Percentiles rank a stretch among this genome's conserved stretches.
phyloP scores from a whole-genome alignment of 2,797 vertebrate genomes.

The Xyrichtys novacula region DNA sequence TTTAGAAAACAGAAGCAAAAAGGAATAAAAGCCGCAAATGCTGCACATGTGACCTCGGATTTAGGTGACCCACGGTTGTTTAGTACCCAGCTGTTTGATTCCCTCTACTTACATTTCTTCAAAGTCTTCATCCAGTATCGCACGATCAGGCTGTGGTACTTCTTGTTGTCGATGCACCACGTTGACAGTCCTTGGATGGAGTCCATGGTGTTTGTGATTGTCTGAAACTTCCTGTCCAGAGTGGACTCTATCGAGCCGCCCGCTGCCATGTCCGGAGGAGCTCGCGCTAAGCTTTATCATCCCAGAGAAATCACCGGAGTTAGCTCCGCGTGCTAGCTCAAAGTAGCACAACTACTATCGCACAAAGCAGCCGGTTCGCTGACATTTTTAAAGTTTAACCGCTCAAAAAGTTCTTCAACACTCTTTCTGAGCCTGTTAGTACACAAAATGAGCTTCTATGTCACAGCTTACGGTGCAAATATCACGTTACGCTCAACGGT shows the following conservation, averaged over 20 bases:
- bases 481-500: constrained; percentile 45
- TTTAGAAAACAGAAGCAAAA: too few relatives aligned
- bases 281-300: constrained; percentile 42
- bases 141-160: constrained; percentile 92
- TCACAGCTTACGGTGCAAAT: background rate
- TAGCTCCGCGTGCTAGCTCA: constrained; percentile 69
- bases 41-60: too few relatives aligned
- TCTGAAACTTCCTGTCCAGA: constrained; percentile 89
- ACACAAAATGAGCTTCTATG: background rate
- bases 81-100: too few relatives aligned
- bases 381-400: background rate
- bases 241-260: constrained; percentile 88
- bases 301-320: constrained; percentile 43
- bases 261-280: constrained; percentile 87
- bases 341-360: constrained; percentile 25
- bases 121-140: constrained; percentile 94
- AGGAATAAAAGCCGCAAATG: too few relatives aligned
- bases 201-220: constrained; percentile 94
- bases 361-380: constrained; percentile 1
- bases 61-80: too few relatives aligned
- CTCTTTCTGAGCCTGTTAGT: background rate
- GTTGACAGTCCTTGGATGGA: constrained; percentile 94
- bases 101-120: constrained; percentile 90
- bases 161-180: constrained; percentile 98
- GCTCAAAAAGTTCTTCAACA: background rate